Conservation (phyloP, 2,113 vertebrate genomes). For the Ailuropoda melanoleuca region DNA sequence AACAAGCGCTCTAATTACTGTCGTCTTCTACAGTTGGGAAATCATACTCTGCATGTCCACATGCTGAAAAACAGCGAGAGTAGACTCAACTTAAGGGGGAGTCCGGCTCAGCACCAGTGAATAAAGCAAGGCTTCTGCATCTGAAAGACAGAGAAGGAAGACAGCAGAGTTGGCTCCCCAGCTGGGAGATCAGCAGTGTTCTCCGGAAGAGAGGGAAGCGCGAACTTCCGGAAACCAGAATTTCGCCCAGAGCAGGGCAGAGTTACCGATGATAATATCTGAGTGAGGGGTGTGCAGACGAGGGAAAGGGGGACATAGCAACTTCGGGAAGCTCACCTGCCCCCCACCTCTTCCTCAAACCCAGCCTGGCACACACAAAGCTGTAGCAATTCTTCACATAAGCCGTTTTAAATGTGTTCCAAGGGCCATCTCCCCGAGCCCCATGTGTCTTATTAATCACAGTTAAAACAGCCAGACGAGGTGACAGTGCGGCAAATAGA, state of each 20-base stretch:
- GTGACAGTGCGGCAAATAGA: background rate
- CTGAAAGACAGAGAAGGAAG: background rate
- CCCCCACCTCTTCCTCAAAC: too few relatives aligned
- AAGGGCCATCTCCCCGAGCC: background rate
- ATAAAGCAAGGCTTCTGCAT: background rate
- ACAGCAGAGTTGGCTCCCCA: background rate
- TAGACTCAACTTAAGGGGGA: background rate
- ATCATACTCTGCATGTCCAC: background rate
- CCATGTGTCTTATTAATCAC: background rate
- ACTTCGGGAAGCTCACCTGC: background rate
- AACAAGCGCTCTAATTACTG: background rate
- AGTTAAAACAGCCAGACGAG: too few relatives aligned
- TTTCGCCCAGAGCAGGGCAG: background rate
- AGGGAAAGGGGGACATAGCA: background rate
- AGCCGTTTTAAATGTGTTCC: background rate
- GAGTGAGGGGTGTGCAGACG: too few relatives aligned
- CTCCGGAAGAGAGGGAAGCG: background rate
- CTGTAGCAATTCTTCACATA: background rate
- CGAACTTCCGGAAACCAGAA: background rate
- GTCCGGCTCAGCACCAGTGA: background rate
- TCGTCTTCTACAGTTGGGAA: background rate
- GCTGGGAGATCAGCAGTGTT: background rate
- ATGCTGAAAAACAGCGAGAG: background rate
- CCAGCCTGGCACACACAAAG: background rate
- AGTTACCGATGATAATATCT: background rate